Base-by-base conservation (phyloP, 2,888 invertebrate genomes). In the Gibbula magus region DNA sequence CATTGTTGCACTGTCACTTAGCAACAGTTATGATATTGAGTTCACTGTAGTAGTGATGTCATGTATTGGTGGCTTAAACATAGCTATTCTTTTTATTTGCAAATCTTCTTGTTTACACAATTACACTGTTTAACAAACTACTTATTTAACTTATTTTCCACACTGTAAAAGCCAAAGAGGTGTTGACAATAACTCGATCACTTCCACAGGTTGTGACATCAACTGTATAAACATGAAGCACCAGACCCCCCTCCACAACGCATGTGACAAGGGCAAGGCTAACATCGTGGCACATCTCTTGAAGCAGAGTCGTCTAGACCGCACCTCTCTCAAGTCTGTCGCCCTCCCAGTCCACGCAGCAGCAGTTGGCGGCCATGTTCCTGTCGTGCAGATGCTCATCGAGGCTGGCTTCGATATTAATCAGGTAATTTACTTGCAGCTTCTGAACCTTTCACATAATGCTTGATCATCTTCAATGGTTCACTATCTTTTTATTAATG, bases 201-300 rank as follows among this genome's bases (percentile, higher is more conserved):
- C n/a, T n/a, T 53, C 75, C 77, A 25, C 84, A 92, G 92, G 92
- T 78, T 90, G 91, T 86, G 90, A 91, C 83, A 83, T 91, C n/a
- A 89, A 89, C 78, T 80, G 86, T 1, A 78, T 87, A 18, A 90
- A 90, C 82, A 77, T 53, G 7, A 86, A 87, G 45, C 85, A 87
- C 5, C 87, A 90, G 76, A 87, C 89, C 4, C 88, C 92, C 1
- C 84, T 92, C 75, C 91, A 88, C 80, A 83, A 88, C 53, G 92
- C 92, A 4, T 90, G 91, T 84, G 89, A 89, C 77, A 88, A 88
- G 78, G 91, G 91, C 29, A 86, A 88, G 54, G 87, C 86, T n/a
- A 84, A 82, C 0, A 83, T 91, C 16, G 90, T 90, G 16, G 79
- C 82, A 39, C 81, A 85, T 74, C 84, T 92, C 67, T 83, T 92